These are phyloP conservation scores for Chionis minor DNA, from an alignment of 2,113 vertebrate genomes.

Conservation along the genomic window DNA sequence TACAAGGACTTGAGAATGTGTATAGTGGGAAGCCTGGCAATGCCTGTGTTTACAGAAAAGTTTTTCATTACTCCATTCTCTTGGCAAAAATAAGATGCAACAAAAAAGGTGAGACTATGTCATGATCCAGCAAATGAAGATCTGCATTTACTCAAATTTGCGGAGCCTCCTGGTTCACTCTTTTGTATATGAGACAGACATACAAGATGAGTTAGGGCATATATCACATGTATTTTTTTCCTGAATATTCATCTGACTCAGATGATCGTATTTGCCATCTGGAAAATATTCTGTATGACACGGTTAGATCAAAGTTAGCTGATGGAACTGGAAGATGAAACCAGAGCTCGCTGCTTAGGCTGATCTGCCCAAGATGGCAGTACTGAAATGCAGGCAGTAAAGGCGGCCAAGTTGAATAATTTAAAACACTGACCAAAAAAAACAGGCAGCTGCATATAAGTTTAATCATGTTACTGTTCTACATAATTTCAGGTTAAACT, in stretches of 20 bases:
- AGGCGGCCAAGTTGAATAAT: not conserved
- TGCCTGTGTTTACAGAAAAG: not conserved
- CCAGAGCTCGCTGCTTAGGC: not conserved
- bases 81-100: not conserved
- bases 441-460: not conserved
- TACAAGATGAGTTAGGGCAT: not conserved
- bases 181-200: not conserved
- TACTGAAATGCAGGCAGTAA: not conserved
- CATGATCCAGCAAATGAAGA: not conserved
- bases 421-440: not conserved
- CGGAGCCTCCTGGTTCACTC: not conserved
- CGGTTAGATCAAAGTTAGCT: not conserved
- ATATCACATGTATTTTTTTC: not conserved
- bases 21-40: not conserved
- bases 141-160: not conserved
- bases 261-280: not conserved
- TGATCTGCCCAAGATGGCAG: not conserved
- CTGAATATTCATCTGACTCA: constrained; percentile 4
- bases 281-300: not conserved
- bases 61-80: not conserved
- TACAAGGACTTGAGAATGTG: not conserved
- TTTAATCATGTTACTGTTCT: not conserved
- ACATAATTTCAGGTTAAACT: not conserved
- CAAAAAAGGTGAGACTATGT: not conserved
- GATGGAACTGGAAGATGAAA: not conserved